Conservation (phyloP, 2,113 vertebrate species). For the Plecotus auritus region DNA sequence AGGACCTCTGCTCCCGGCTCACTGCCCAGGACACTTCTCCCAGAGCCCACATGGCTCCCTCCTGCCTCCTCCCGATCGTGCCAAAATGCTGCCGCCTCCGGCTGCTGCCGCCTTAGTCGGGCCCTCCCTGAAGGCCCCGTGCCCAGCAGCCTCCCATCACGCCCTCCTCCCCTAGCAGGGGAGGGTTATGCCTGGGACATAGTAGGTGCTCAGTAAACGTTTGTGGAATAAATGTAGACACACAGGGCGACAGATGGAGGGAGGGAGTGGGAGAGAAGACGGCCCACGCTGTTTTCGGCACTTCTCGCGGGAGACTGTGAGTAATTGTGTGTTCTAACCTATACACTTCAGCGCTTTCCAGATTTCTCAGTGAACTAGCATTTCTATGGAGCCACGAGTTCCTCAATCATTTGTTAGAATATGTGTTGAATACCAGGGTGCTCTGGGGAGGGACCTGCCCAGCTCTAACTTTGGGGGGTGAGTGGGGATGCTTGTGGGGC, state of each 20-base stretch:
- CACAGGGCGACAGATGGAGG: not conserved
- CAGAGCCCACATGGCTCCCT: not conserved
- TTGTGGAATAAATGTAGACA: not conserved
- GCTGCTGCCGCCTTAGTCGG: not conserved
- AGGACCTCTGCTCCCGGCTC: not conserved
- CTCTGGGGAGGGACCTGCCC: not conserved
- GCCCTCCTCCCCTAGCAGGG: not conserved
- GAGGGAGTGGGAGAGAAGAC: not conserved
- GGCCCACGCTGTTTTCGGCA: not conserved
- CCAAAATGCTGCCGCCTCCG: not conserved
- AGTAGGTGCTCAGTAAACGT: not conserved
- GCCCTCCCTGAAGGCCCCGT: not conserved
- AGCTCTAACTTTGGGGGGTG: not conserved
- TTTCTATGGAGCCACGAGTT: not conserved
- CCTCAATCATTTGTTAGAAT: not conserved
- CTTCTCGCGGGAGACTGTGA: not conserved
- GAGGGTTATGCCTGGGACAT: not conserved
- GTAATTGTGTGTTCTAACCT: not conserved
- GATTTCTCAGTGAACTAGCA: not conserved
- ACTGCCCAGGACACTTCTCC: not conserved
- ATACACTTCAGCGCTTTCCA: not conserved
- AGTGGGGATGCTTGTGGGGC: not conserved
- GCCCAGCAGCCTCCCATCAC: not conserved
- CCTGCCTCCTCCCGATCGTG: not conserved
- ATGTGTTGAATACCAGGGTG: not conserved